These are phyloP conservation scores for Eumerus sabulonum DNA, from an alignment of 2,888 invertebrate species.

Conservation along the genomic window DNA sequence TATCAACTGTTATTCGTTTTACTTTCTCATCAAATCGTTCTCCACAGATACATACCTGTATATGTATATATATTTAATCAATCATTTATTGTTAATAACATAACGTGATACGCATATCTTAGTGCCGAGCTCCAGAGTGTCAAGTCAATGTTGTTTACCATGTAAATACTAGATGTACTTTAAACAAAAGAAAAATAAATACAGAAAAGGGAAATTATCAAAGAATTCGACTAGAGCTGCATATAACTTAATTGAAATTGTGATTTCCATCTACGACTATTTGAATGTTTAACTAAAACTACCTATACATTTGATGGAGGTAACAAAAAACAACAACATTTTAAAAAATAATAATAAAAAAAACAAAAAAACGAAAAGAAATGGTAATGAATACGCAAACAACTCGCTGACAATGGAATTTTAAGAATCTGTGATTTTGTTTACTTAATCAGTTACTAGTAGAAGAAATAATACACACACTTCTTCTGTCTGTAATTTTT, in stretches of 20 bases:
- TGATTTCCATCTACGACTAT: slow-evolving; percentile 38
- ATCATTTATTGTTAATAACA: slow-evolving; percentile 44
- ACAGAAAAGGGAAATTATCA: slow-evolving; percentile 26
- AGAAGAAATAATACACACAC: slow-evolving; percentile 34
- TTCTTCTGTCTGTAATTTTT: slow-evolving; percentile 17
- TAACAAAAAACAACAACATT: slow-evolving; percentile 42
- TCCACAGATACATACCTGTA: slow-evolving; percentile 22
- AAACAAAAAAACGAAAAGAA: too few species aligned
- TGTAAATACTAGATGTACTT: slow-evolving; percentile 53
- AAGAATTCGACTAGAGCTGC: slow-evolving; percentile 15
- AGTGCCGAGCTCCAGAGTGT: slow-evolving; percentile 35
- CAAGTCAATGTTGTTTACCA: slow-evolving; percentile 53
- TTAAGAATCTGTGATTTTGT: slow-evolving; percentile 61
- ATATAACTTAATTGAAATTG: slow-evolving; percentile 30
- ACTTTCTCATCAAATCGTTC: not conserved
- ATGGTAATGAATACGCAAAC: slow-evolving; percentile 50
- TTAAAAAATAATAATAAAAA: slow-evolving; percentile 47
- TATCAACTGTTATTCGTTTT: slow-evolving; percentile 13
- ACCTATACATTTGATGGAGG: slow-evolving; percentile 51
- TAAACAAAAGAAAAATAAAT: slow-evolving; percentile 2
- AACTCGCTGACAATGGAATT: slow-evolving; percentile 60
- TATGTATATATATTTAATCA: not conserved
- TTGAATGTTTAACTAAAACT: slow-evolving; percentile 16
- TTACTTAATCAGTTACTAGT: slow-evolving; percentile 57
- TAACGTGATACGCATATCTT: slow-evolving; percentile 63